Conservation (phyloP, 1,140 invertebrate species). For the Globodera ellingtonae region DNA sequence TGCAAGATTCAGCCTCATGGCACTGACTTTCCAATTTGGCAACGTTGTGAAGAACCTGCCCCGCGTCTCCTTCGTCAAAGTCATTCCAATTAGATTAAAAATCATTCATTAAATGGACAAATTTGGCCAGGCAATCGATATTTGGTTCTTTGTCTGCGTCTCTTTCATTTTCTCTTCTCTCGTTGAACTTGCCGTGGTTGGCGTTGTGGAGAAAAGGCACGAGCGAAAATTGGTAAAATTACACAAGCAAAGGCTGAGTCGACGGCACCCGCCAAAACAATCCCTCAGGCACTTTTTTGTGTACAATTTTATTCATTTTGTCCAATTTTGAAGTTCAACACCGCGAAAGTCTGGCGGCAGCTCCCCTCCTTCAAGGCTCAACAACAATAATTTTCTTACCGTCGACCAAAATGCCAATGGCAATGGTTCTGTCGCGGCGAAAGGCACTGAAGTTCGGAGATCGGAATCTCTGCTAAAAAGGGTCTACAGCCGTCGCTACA, state of each 20-base stretch:
- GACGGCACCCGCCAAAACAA: neutral
- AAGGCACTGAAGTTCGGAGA: neutral
- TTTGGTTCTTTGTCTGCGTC: constrained; percentile 67
- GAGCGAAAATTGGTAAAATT: constrained; percentile 21
- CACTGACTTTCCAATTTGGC: constrained; percentile 57
- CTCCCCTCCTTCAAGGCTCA: neutral
- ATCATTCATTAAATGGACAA: neutral
- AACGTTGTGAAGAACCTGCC: constrained; percentile 62
- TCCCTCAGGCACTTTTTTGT: neutral
- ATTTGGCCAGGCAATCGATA: constrained; percentile 57
- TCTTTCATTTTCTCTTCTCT: constrained; percentile 67
- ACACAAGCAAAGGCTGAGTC: constrained; percentile 8
- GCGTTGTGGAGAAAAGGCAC: constrained; percentile 57
- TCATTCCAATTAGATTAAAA: constrained; percentile 16
- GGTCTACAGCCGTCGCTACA: constrained; percentile 15
- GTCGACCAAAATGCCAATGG: neutral
- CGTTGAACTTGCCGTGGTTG: constrained; percentile 67
- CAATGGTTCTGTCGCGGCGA: neutral
- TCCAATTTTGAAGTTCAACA: neutral
- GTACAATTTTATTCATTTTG: neutral
- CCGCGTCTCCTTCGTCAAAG: constrained; percentile 58
- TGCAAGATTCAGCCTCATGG: constrained; percentile 21
- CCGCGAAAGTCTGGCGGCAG: neutral
- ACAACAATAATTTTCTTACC: neutral
- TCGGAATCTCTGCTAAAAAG: neutral